Conservation (phyloP, 2,113 vertebrate genomes). For the Ardeotis arabs region DNA sequence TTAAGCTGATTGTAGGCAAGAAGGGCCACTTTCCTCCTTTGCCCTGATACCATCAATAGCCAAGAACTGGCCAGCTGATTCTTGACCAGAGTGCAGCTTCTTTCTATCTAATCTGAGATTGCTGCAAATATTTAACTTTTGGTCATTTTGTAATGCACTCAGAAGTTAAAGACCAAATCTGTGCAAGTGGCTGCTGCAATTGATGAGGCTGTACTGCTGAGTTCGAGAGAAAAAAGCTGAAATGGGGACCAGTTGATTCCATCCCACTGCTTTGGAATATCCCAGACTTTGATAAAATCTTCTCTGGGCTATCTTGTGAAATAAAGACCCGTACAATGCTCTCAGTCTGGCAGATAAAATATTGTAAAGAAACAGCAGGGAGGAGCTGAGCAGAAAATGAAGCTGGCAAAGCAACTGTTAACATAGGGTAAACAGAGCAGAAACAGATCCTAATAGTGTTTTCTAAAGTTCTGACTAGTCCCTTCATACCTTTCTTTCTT, state of each 20-base stretch:
- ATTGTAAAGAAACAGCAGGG: neutral
- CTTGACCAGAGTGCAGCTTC: neutral
- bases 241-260: neutral
- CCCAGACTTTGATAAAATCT: neutral
- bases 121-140: neutral
- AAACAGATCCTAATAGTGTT: neutral
- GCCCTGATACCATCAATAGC: too few species aligned
- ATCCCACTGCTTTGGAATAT: neutral
- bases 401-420: neutral
- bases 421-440: neutral
- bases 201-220: neutral
- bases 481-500: neutral
- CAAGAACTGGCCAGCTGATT: neutral
- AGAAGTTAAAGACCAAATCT: neutral
- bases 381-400: neutral
- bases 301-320: neutral
- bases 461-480: neutral
- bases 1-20: neutral
- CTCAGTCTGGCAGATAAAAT: neutral
- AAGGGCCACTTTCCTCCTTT: neutral
- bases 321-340: neutral
- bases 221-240: neutral
- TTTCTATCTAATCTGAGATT: neutral
- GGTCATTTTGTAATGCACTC: neutral
- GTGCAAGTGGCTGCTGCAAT: neutral